A percentile compares a stretch with the other conserved stretches of the same genome.
These are phyloP conservation scores for Zaprionus camerounensis DNA, from an alignment of 1,140 invertebrate genomes.

Conservation along the genomic window DNA sequence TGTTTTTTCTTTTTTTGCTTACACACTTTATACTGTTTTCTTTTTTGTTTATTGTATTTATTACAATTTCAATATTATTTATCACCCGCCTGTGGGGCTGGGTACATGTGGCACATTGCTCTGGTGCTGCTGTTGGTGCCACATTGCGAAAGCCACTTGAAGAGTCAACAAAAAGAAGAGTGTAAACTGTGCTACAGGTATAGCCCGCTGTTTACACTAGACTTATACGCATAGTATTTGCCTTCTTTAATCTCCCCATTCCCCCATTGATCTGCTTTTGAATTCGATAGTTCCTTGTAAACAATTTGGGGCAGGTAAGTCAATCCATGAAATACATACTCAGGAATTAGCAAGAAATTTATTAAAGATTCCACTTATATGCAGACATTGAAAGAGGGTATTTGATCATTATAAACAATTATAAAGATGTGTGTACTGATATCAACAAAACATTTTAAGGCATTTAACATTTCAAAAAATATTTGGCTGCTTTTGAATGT, in stretches of 20 bases:
- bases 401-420: slow-evolving; percentile 10
- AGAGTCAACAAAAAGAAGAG: slow-evolving; percentile 19
- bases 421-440: neutral
- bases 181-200: slow-evolving; percentile 36
- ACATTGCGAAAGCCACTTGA: slow-evolving; percentile 58
- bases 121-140: slow-evolving; percentile 39
- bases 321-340: slow-evolving; percentile 21
- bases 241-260: neutral
- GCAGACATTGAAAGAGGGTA: neutral
- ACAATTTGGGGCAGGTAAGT: slow-evolving; percentile 30
- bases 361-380: neutral
- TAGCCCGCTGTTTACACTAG: slow-evolving; percentile 49
- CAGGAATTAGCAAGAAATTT: neutral
- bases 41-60: slow-evolving; percentile 76
- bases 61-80: slow-evolving; percentile 81
- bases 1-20: slow-evolving; percentile 19
- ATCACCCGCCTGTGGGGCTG: slow-evolving; percentile 43
- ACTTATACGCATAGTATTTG: slow-evolving; percentile 25
- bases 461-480: neutral
- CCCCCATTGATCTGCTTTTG: neutral
- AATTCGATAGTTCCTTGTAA: slow-evolving; percentile 18
- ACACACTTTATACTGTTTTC: slow-evolving; percentile 8
- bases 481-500: too few species aligned
- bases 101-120: slow-evolving; percentile 10
- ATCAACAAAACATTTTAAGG: neutral